phyloP scores from a whole-genome alignment of 2,888 invertebrate genomes.

The Thumatha senex region DNA sequence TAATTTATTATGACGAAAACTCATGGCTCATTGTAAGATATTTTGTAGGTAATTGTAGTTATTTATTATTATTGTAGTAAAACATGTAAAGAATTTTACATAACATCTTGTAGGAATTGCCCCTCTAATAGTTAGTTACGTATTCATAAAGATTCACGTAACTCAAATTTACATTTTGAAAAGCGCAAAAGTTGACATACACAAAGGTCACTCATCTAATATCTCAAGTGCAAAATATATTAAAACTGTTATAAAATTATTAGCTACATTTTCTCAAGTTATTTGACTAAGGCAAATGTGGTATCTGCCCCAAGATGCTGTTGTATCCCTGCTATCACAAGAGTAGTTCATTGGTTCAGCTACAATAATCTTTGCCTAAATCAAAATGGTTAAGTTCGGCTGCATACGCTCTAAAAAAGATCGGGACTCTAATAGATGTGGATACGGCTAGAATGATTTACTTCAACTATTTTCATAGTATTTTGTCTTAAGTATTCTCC shows the following conservation, averaged over 20 bases:
- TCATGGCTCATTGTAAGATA: neutral
- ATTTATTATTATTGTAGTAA: slow-evolving; percentile 16
- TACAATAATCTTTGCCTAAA: too few species aligned
- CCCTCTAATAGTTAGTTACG: slow-evolving; percentile 32
- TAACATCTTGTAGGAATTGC: slow-evolving; percentile 27
- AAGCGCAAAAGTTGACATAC: slow-evolving; percentile 24
- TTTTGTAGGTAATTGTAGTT: neutral
- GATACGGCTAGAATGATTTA: too few species aligned
- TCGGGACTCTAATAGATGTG: too few species aligned
- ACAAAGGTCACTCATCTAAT: slow-evolving; percentile 37
- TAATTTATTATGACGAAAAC: neutral
- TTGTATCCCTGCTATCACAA: too few species aligned
- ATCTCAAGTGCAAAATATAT: slow-evolving; percentile 44
- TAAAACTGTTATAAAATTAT: slow-evolving; percentile 2
- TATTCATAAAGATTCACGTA: slow-evolving; percentile 34
- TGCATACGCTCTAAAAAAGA: too few species aligned
- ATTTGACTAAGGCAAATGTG: slow-evolving; percentile 1
- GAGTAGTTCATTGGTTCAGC: too few species aligned
- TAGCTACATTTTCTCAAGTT: slow-evolving; percentile 1
- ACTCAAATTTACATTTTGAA: slow-evolving; percentile 37
- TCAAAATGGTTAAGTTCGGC: too few species aligned
- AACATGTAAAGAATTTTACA: slow-evolving; percentile 26
- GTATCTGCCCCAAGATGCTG: neutral
- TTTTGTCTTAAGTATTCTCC: too few species aligned
- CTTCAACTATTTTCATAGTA: too few species aligned